These are phyloP conservation scores for Scartelaos histophorus DNA, from an alignment of 2,113 vertebrate species.

Conservation along the genomic window DNA sequence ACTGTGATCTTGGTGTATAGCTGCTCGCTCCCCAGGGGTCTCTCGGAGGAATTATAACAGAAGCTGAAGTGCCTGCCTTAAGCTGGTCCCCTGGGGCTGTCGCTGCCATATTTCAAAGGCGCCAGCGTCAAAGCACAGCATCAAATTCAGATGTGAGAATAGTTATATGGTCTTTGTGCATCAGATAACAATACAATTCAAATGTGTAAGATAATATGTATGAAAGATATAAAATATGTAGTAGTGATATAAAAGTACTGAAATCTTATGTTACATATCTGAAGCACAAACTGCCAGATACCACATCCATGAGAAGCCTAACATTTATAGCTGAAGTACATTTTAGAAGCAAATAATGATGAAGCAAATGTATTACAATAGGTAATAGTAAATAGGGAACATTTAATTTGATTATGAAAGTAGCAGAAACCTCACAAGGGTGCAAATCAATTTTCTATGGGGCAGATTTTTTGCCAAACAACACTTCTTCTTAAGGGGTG, in stretches of 20 bases:
- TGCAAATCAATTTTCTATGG: not conserved
- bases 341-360: too few species aligned
- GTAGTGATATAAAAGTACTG: not conserved
- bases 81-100: slow-evolving; percentile 58
- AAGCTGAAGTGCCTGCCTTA: slow-evolving; percentile 67
- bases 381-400: not conserved
- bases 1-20: slow-evolving; percentile 52
- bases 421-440: not conserved
- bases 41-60: slow-evolving; percentile 67
- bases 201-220: slow-evolving; percentile 15
- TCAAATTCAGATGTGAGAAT: slow-evolving; percentile 39
- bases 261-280: not conserved
- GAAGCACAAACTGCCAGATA: not conserved
- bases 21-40: slow-evolving; percentile 42
- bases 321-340: too few species aligned
- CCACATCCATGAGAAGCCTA: not conserved
- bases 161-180: slow-evolving; percentile 23
- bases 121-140: slow-evolving; percentile 28
- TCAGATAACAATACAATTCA: slow-evolving; percentile 27
- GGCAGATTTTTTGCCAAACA: not conserved
- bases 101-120: slow-evolving; percentile 55
- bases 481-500: not conserved
- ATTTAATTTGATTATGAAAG: not conserved
- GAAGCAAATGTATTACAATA: not conserved
- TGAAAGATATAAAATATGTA: slow-evolving; percentile 15